Base-by-base conservation (phyloP, 2,113 vertebrate genomes). In the Argyrosomus japonicus region DNA sequence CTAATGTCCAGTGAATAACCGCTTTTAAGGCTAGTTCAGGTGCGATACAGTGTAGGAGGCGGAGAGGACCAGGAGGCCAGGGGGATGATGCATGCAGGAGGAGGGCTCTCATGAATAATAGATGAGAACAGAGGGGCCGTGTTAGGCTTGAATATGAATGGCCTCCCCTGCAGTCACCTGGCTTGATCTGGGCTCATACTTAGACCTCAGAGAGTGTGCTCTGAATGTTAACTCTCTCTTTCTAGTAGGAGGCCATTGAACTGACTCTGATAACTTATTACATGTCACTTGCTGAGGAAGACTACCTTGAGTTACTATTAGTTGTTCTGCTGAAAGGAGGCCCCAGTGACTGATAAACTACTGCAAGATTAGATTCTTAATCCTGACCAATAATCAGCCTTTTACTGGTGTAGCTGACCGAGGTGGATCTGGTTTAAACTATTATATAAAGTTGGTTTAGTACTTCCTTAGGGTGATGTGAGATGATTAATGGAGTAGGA, bases 141-240 rank as follows among this genome's bases (percentile, higher is more conserved):
- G 90, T 89, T 86, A 68, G 80, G 64, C 78, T 86, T 89, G 88
- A 92, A 93, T 93, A 92, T 81, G 84, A 89, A 92, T 93, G 85
- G 75, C 79, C 85, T 89, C 75, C 85, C 89, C 89, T 90, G 91
- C 87, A 88, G 90, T 89, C 88, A 91, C 87, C 82, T 87, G 87
- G 78, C 70, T 77, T 85, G 87, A 90, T 89, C 79, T 45, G 32
- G 77, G 67, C 88, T 89, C 78, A 84, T 84, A 83, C 84, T 87
- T 86, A 82, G 67, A 91, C 80, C 51, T 88, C 80, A 29, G 45
- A 70, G 72, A 84, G 36, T 82, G 84, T 86, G 86, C 83, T 75
- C 62, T 70, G 89, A 92, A 91, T 92, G 71, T 89, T 87, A 91
- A 93, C 51, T 63, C 50, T 21, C 53, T 75, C 50, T 70, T 75